Conservation (phyloP, 92 coral and sea anemone species). For the Metridium senile region DNA sequence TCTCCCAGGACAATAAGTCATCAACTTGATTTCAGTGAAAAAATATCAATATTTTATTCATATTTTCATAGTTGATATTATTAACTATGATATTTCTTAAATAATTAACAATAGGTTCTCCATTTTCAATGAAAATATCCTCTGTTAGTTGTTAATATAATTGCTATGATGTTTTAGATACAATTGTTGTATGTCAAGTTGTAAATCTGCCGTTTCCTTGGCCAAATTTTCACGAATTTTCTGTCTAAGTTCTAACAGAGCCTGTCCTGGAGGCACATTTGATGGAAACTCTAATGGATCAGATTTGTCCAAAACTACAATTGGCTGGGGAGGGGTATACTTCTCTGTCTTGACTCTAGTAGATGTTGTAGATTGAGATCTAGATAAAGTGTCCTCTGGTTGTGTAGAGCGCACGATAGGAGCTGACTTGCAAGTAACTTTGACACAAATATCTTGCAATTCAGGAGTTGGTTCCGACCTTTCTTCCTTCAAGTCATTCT, state of each 20-base stretch:
- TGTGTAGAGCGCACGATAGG: slow-evolving; percentile 34
- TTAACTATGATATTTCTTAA: too few species aligned
- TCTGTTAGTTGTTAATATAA: not conserved
- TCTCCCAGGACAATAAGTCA: too few species aligned
- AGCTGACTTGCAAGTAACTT: slow-evolving; percentile 61
- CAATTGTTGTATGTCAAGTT: slow-evolving; percentile 81
- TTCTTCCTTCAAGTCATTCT: not conserved
- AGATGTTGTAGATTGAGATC: slow-evolving; percentile 53
- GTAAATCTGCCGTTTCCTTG: slow-evolving; percentile 71
- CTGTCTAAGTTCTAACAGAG: slow-evolving; percentile 70
- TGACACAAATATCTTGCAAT: slow-evolving; percentile 16
- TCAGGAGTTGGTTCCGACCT: slow-evolving; percentile 2
- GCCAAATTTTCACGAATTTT: slow-evolving; percentile 78
- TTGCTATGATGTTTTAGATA: slow-evolving; percentile 60
- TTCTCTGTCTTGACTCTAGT: slow-evolving; percentile 14
- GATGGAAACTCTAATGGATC: slow-evolving; percentile 60
- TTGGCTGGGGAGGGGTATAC: slow-evolving; percentile 41
- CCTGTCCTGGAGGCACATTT: slow-evolving; percentile 76
- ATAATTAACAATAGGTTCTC: too few species aligned
- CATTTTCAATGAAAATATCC: not conserved
- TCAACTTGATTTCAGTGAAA: too few species aligned
- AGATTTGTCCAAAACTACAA: slow-evolving; percentile 47
- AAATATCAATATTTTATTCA: too few species aligned
- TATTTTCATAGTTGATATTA: too few species aligned
- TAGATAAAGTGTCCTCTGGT: not conserved